These are phyloP conservation scores for Odontamblyopus lacepedii DNA, from an alignment of 2,797 vertebrate genomes.

Conservation along the genomic window DNA sequence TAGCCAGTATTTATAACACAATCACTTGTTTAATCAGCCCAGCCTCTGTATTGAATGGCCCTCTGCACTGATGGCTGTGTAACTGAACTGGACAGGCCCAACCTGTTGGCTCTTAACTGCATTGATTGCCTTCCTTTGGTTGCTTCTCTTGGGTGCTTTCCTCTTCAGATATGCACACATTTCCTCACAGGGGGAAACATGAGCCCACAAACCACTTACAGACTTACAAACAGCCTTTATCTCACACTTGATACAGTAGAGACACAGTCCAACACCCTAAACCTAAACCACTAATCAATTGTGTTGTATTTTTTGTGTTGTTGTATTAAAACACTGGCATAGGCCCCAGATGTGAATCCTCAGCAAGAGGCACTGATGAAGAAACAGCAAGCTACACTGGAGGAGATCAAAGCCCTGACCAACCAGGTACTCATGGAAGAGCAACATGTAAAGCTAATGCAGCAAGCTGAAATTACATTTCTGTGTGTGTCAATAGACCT, in stretches of 20 bases:
- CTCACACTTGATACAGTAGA: constrained; percentile 28
- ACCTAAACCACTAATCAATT: constrained; percentile 38
- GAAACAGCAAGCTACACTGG: constrained; percentile 86
- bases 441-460: background rate
- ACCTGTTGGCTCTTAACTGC: constrained; percentile 53
- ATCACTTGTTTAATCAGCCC: constrained; percentile 52
- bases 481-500: too few relatives aligned
- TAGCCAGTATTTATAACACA: constrained; percentile 34
- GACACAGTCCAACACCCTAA: constrained; percentile 12
- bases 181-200: constrained; percentile 43
- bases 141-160: constrained; percentile 59
- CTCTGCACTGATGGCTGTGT: constrained; percentile 21
- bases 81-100: constrained; percentile 44
- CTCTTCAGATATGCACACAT: constrained; percentile 26
- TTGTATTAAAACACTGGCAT: constrained; percentile 45
- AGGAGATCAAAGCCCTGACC: constrained; percentile 82
- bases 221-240: constrained; percentile 41
- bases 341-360: constrained; percentile 80
- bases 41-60: constrained; percentile 31
- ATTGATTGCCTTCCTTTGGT: constrained; percentile 65
- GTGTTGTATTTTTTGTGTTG: constrained; percentile 41
- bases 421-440: constrained; percentile 76
- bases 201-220: constrained; percentile 43
- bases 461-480: too few relatives aligned
- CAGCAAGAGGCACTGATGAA: constrained; percentile 85